Percentiles rank a stretch among this genome's conserved stretches.
These are phyloP conservation scores for Aricia agestis DNA, from an alignment of 1,140 invertebrate species.

Conservation along the genomic window DNA sequence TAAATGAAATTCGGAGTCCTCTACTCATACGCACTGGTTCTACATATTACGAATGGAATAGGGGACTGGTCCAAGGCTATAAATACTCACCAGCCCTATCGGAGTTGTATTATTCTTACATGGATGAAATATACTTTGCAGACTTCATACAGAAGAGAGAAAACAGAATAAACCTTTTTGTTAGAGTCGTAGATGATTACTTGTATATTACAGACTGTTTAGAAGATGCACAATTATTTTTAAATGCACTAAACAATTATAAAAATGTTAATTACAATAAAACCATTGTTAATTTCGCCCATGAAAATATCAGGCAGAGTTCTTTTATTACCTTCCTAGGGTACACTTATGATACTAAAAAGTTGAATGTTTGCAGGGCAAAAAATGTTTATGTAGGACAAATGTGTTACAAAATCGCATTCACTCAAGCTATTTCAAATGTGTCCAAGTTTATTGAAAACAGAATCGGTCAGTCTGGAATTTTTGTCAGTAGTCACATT, in stretches of 20 bases:
- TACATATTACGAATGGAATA: constrained; percentile 65
- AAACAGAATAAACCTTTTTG: constrained; percentile 52
- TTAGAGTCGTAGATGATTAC: constrained; percentile 71
- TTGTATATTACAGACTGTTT: constrained; percentile 65
- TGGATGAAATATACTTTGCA: constrained; percentile 59
- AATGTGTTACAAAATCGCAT: constrained; percentile 71
- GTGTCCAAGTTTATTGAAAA: constrained; percentile 58
- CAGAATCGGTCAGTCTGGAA: constrained; percentile 64
- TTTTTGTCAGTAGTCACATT: constrained; percentile 58
- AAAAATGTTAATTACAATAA: constrained; percentile 67
- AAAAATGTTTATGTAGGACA: constrained; percentile 57
- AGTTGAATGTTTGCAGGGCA: constrained; percentile 57
- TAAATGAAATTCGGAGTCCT: constrained; percentile 55
- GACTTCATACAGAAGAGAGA: constrained; percentile 38
- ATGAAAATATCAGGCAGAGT: constrained; percentile 45
- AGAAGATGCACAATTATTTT: constrained; percentile 54
- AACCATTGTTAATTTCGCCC: constrained; percentile 62
- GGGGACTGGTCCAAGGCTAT: constrained; percentile 70
- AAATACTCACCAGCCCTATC: constrained; percentile 71
- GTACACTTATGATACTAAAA: constrained; percentile 57
- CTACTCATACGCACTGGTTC: constrained; percentile 62
- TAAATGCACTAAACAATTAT: constrained; percentile 54
- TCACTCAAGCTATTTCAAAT: constrained; percentile 50
- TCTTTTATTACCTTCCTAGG: constrained; percentile 62
- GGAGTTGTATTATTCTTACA: constrained; percentile 64